Evolutionary conservation across 2,113 vertebrate species (phyloP), one percentile per base, ranked within the genome.

Genomic region (Calyptomena viridis): DNA sequence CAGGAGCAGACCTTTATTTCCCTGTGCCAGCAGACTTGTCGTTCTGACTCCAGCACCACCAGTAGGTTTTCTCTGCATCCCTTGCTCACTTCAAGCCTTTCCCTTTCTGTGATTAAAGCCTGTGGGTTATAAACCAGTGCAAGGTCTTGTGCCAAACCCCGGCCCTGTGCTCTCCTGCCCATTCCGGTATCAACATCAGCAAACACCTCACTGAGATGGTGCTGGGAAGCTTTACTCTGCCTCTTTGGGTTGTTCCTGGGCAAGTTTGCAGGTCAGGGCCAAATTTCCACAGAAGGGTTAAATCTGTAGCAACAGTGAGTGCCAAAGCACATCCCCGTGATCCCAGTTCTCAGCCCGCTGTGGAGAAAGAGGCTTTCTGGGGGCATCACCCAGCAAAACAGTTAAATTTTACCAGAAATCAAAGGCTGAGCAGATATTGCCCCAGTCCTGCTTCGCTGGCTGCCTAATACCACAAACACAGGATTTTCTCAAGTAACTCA

Each of bases 201-300:
- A 31, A 55, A 52, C 2, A 0, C 20, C 30, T 5, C 7, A 8
- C 44, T 0, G 0, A 40, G 46, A 7, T 3, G 27, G 23, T 37
- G 46, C 30, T 42, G 18, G 60, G 35, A 53, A 68, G 55, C 25
- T 80, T 69, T 17, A 16, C 1, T 0, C 31, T 44, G 16, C 14
- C 33, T 59, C 30, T 50, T 44, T 33, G 39, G 16, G 33, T 22
- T 40, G 35, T 27, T 30, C 66, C 55, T 16, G 11, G 30, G 33
- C 50, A 47, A 24, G 24, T 10, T 28, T n/a, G 46, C 37, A 47
- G 46, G 5, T 11, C 20, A 47, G 46, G 46, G 8, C 46, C 50
- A 47, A 27, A 27, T 10, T 28, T n/a, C 37, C 37, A 17, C 24
- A 28, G 50, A 33, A 23, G n/a, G 21, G 21, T 55, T 66, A 64